Percentiles rank a stretch among this genome's conserved stretches.
These are phyloP conservation scores for Proales similis DNA, from an alignment of 1,140 invertebrate species.

Conservation along the genomic window DNA sequence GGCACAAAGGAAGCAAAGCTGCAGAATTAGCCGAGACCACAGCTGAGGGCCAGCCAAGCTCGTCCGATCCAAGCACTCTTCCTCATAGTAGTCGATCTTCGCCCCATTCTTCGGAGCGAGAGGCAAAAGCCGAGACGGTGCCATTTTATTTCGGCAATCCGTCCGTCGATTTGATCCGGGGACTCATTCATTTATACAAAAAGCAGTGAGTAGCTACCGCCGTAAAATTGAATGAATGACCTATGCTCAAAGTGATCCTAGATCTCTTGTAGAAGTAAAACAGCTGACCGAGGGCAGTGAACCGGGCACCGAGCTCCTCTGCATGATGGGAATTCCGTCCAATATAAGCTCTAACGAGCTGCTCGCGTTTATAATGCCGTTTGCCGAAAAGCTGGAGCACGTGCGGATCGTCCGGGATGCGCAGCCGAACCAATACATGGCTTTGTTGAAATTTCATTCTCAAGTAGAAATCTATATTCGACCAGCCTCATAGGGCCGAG, in stretches of 20 bases:
- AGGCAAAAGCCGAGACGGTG: slow-evolving; percentile 42
- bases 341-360: slow-evolving; percentile 86
- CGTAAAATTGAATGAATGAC: not conserved
- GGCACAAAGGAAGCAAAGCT: slow-evolving; percentile 23
- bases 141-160: slow-evolving; percentile 89
- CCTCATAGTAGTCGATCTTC: too few relatives aligned
- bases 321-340: slow-evolving; percentile 82
- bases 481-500: not conserved
- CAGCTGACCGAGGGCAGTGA: too few relatives aligned
- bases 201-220: slow-evolving; percentile 61
- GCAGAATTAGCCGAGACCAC: too few relatives aligned
- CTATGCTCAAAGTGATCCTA: not conserved
- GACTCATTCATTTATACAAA: slow-evolving; percentile 89
- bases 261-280: too few relatives aligned
- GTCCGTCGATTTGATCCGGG: slow-evolving; percentile 88
- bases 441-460: slow-evolving; percentile 71
- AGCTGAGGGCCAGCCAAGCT: too few relatives aligned
- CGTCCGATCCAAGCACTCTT: too few relatives aligned
- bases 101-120: too few relatives aligned
- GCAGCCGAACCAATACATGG: slow-evolving; percentile 92
- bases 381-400: slow-evolving; percentile 76
- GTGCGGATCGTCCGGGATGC: slow-evolving; percentile 78
- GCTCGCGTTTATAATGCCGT: slow-evolving; percentile 85
- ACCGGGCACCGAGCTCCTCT: slow-evolving; percentile 75
- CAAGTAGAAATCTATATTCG: slow-evolving; percentile 53